Conservation (phyloP, 2,888 invertebrate species). For the Malachius bipustulatus region DNA sequence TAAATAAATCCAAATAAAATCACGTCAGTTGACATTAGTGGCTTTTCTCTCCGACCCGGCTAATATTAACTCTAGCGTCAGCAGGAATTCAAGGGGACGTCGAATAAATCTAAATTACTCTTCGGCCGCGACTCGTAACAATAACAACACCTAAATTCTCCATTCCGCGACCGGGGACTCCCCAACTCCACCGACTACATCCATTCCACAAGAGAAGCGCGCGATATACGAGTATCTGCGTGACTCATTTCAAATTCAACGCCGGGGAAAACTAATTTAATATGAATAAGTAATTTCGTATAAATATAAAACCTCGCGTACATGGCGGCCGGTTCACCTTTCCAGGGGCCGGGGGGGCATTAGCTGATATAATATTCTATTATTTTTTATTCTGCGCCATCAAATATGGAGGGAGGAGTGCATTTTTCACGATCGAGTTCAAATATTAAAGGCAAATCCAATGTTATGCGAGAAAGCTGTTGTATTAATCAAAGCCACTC, state of each 20-base stretch:
- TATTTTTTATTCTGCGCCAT: slow-evolving; percentile 34
- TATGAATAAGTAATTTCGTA: slow-evolving; percentile 39
- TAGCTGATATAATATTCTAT: slow-evolving; percentile 40
- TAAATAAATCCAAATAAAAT: too few species aligned
- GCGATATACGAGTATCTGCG: too few species aligned
- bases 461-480: too few species aligned
- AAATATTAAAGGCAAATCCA: too few species aligned
- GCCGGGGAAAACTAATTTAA: slow-evolving; percentile 38
- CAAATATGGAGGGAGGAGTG: slow-evolving; percentile 33
- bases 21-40: too few species aligned
- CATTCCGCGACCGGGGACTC: slow-evolving; percentile 31
- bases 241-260: slow-evolving; percentile 36
- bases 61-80: not conserved
- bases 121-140: slow-evolving; percentile 28
- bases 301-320: slow-evolving; percentile 38
- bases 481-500: too few species aligned
- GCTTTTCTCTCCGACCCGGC: too few species aligned
- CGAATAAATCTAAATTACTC: slow-evolving; percentile 34
- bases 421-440: slow-evolving; percentile 36
- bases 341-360: slow-evolving; percentile 31
- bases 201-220: slow-evolving; percentile 30
- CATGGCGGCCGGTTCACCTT: slow-evolving; percentile 25
- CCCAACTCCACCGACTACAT: too few species aligned
- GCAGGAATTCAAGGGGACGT: slow-evolving; percentile 18
- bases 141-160: slow-evolving; percentile 31